These are phyloP conservation scores for Scaptomyza tumidula DNA, from an alignment of 2,888 invertebrate species.

Conservation along the genomic window DNA sequence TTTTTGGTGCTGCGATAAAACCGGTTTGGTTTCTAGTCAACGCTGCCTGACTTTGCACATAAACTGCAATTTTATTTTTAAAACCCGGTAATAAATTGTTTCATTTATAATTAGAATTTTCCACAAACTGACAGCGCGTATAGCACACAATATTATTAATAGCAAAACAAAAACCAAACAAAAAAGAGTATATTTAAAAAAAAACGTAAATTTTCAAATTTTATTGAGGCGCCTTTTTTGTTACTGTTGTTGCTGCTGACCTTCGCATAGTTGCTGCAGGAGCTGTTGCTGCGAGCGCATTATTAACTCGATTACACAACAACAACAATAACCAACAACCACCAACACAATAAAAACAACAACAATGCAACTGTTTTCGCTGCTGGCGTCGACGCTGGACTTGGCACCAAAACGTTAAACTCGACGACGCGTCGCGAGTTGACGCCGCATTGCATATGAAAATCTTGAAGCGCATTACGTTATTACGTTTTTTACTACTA, in stretches of 20 bases:
- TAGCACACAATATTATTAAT: conserved; percentile 27
- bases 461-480: conserved; percentile 74
- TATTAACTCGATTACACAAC: conserved; percentile 65
- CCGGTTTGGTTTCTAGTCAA: conserved; percentile 59
- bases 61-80: conserved; percentile 75
- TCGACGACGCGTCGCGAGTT: conserved; percentile 33
- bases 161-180: conserved; percentile 13
- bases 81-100: conserved; percentile 80
- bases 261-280: conserved; percentile 75
- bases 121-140: conserved; percentile 60
- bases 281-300: conserved; percentile 53
- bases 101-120: conserved; percentile 79
- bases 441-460: conserved; percentile 64
- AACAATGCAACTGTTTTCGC: conserved; percentile 13
- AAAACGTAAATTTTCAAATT: conserved; percentile 28
- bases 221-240: conserved; percentile 29
- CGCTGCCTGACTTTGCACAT: conserved; percentile 54
- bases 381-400: conserved; percentile 72
- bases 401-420: conserved; percentile 81
- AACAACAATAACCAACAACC: conserved; percentile 47
- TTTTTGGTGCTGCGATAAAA: conserved; percentile 38
- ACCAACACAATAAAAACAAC: conserved; percentile 24
- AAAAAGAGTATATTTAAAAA: conserved; percentile 6
- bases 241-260: conserved; percentile 53
- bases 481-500: conserved; percentile 59